These are phyloP conservation scores for Trichopoda pennipes DNA, from an alignment of 2,888 invertebrate species.

Conservation along the genomic window DNA sequence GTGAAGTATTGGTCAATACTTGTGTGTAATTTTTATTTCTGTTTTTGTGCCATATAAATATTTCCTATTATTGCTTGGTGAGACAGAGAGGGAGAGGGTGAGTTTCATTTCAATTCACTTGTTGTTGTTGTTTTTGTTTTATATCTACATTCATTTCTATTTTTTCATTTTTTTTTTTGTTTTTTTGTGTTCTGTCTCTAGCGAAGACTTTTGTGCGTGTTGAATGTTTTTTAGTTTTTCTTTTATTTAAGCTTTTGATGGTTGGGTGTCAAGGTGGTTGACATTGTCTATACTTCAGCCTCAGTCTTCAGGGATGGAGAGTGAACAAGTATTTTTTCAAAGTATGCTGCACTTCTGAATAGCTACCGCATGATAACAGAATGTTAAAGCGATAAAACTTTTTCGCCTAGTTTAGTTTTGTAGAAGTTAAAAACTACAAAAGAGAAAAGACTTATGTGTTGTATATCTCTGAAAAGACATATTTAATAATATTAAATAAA, in stretches of 20 bases:
- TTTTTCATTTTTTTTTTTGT: background rate
- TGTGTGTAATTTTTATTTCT: constrained; percentile 45
- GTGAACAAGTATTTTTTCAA: constrained; percentile 6
- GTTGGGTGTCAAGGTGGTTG: constrained; percentile 65
- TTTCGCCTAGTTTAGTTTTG: background rate
- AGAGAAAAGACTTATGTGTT: too few species aligned
- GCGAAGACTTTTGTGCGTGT: constrained; percentile 48
- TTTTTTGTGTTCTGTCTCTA: constrained; percentile 29
- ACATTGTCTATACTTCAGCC: constrained; percentile 47
- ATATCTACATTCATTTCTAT: too few species aligned
- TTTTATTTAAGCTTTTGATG: constrained; percentile 36
- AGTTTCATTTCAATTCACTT: constrained; percentile 21
- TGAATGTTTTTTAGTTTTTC: constrained; percentile 22
- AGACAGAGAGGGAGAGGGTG: constrained; percentile 28
- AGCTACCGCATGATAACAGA: constrained; percentile 41
- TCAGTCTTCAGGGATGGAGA: background rate
- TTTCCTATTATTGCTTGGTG: constrained; percentile 20
- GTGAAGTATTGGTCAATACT: constrained; percentile 65
- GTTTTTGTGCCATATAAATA: constrained; percentile 19
- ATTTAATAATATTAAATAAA: too few species aligned
- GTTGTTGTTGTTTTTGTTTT: too few species aligned
- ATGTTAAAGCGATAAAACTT: background rate
- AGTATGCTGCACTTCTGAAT: constrained; percentile 8
- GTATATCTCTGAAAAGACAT: too few species aligned
- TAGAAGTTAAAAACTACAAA: background rate